Percentiles rank a stretch among this genome's conserved stretches.
These are phyloP conservation scores for Glyptemys insculpta DNA, from an alignment of 2,797 vertebrate genomes.

Conservation along the genomic window DNA sequence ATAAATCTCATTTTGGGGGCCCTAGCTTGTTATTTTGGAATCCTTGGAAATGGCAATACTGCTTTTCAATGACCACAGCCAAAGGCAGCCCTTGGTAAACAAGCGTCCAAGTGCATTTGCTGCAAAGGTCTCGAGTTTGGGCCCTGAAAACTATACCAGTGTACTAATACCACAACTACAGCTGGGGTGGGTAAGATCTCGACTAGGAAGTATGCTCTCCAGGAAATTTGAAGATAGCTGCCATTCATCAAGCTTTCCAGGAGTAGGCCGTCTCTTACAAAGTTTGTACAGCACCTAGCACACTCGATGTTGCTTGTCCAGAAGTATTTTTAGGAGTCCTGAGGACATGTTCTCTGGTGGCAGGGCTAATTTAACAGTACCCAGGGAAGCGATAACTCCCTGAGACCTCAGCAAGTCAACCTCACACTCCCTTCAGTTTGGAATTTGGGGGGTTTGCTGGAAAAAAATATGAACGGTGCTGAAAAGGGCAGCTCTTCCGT, in stretches of 20 bases:
- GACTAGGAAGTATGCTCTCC: too few species aligned
- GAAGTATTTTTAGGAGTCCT: background rate
- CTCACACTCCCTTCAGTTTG: background rate
- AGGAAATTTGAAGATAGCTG: background rate
- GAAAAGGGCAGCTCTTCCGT: background rate
- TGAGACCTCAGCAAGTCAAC: background rate
- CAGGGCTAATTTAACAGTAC: background rate
- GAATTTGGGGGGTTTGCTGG: background rate
- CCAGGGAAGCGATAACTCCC: fast-evolving
- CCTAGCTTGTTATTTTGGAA: too few species aligned
- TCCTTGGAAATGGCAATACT: background rate
- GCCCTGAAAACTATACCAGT: too few species aligned
- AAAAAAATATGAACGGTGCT: background rate
- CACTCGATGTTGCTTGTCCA: background rate
- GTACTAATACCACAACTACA: too few species aligned
- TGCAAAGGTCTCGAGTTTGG: too few species aligned
- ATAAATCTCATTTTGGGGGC: too few species aligned
- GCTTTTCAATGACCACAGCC: background rate
- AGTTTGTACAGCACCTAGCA: background rate
- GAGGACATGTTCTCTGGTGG: fast-evolving
- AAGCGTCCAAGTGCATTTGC: background rate
- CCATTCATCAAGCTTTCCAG: background rate
- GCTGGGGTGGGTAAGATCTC: background rate
- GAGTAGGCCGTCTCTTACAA: background rate
- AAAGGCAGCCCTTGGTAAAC: background rate